A percentile compares a stretch with the other conserved stretches of the same genome.
These are phyloP conservation scores for Ammodytes marinus DNA, from an alignment of 2,113 vertebrate genomes.

Conservation along the genomic window DNA sequence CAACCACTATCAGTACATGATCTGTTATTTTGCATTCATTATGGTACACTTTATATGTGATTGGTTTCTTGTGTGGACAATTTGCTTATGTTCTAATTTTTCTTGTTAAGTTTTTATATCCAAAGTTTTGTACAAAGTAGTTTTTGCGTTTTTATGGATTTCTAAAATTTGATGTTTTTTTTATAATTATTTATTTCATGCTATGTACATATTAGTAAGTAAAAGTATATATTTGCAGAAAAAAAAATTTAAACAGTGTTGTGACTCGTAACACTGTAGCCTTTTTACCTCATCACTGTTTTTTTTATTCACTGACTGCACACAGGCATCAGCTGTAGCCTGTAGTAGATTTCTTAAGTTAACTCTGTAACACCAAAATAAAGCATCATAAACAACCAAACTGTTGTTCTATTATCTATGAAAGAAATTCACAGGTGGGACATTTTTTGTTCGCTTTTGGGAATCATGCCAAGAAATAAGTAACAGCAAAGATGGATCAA, in stretches of 20 bases:
- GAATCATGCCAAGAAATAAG: background rate
- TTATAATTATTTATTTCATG: conserved; percentile 95
- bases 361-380: conserved; percentile 91
- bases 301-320: conserved; percentile 88
- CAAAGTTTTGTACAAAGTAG: conserved; percentile 93
- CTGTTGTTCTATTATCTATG: background rate
- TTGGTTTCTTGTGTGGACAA: conserved; percentile 70
- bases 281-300: conserved; percentile 88
- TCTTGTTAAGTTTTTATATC: conserved; percentile 83
- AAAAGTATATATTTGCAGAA: conserved; percentile 93
- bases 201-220: conserved; percentile 92
- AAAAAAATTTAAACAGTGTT: conserved; percentile 86
- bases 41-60: conserved; percentile 59
- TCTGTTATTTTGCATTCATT: conserved; percentile 49
- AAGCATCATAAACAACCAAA: conserved; percentile 71
- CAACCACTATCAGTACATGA: conserved; percentile 45
- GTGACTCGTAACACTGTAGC: conserved; percentile 86
- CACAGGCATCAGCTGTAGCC: conserved; percentile 84
- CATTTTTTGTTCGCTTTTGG: background rate
- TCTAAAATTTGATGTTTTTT: conserved; percentile 89
- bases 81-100: conserved; percentile 74
- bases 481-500: background rate
- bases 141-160: conserved; percentile 81
- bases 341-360: conserved; percentile 89
- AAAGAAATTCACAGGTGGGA: background rate